Percentiles rank a stretch among this genome's conserved stretches.
Conservation (phyloP, 1,140 invertebrate species). For the Mycetomoellerius zeteki region DNA sequence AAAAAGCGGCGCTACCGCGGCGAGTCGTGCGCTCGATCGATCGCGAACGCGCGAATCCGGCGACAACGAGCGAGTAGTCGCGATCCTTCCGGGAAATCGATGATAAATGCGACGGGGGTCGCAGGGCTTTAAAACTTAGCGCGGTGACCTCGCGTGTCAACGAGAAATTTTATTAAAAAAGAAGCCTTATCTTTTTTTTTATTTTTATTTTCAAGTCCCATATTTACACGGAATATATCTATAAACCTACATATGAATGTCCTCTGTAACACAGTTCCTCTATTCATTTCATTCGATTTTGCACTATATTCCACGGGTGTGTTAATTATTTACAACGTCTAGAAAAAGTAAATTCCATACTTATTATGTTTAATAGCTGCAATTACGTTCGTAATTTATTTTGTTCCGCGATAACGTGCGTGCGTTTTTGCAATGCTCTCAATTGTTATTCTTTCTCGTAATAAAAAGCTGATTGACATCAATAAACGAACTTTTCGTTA, state of each 20-base stretch:
- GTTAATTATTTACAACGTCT: slow-evolving; percentile 24
- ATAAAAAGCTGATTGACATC: slow-evolving; percentile 19
- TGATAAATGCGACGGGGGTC: neutral
- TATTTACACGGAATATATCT: slow-evolving; percentile 2
- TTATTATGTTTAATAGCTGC: slow-evolving; percentile 37
- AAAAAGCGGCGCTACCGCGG: slow-evolving; percentile 53
- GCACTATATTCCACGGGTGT: neutral
- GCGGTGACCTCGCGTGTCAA: neutral
- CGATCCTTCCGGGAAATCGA: slow-evolving; percentile 50
- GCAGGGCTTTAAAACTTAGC: neutral
- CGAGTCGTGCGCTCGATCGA: slow-evolving; percentile 46
- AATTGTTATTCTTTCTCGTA: neutral
- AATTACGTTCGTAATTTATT: slow-evolving; percentile 29
- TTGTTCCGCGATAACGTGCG: neutral
- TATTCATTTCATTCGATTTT: slow-evolving; percentile 16
- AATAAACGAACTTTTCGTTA: neutral
- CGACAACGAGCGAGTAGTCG: neutral
- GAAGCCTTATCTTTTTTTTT: neutral
- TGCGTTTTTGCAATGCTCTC: neutral
- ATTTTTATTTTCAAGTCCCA: neutral
- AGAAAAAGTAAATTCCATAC: slow-evolving; percentile 24
- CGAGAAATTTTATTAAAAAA: slow-evolving; percentile 3
- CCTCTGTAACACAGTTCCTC: neutral
- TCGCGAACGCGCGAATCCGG: slow-evolving; percentile 48
- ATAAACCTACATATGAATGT: neutral